phyloP scores from a whole-genome alignment of 1,140 invertebrate genomes.

The Maconellicoccus hirsutus region DNA sequence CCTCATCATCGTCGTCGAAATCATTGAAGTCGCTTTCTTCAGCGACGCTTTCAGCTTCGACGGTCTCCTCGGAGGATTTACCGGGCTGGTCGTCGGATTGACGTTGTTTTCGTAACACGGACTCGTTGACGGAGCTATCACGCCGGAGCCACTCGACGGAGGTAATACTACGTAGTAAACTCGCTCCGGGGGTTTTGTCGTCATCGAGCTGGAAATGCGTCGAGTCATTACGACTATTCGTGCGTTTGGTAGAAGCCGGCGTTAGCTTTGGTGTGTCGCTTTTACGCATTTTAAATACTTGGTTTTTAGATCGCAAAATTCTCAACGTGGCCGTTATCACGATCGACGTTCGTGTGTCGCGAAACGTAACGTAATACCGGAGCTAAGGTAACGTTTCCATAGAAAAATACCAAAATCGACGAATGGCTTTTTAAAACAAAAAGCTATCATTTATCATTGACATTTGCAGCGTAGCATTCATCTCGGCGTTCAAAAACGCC shows the following conservation, averaged over 20 bases:
- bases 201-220: neutral
- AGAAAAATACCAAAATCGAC: neutral
- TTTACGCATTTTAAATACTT: neutral
- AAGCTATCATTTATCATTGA: neutral
- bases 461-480: neutral
- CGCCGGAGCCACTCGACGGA: neutral
- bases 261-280: neutral
- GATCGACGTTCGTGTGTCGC: neutral
- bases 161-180: neutral
- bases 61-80: neutral
- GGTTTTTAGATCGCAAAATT: neutral
- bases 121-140: neutral
- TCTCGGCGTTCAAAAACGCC: too few species aligned
- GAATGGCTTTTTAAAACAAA: neutral
- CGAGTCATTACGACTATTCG: neutral
- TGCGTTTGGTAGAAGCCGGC: neutral
- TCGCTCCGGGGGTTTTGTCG: neutral
- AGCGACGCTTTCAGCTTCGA: neutral
- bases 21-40: neutral
- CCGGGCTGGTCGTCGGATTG: neutral
- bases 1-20: neutral
- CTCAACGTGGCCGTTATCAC: too few species aligned
- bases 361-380: neutral
- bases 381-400: neutral
- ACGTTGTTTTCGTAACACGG: neutral